phyloP scores from a whole-genome alignment of 2,888 invertebrate species.

The Sycophila texana region DNA sequence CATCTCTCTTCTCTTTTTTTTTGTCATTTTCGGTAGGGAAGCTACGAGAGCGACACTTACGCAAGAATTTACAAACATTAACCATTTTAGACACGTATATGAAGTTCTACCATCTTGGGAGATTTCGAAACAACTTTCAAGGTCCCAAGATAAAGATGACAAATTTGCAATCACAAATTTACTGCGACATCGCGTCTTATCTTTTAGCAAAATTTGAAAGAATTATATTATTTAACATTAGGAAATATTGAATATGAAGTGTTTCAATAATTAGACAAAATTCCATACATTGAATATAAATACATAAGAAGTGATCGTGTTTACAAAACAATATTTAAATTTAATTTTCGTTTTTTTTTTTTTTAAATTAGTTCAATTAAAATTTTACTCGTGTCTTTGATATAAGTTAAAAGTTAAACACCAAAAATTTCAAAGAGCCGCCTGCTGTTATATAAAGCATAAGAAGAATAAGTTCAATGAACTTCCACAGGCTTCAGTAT shows the following conservation, averaged over 20 bases:
- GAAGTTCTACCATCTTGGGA: background rate
- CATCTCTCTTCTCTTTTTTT: background rate
- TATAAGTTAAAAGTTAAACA: background rate
- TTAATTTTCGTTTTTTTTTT: background rate
- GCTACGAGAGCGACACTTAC: background rate
- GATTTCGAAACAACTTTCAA: slow-evolving; percentile 27
- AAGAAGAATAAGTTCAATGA: background rate
- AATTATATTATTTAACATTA: background rate
- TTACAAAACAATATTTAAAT: background rate
- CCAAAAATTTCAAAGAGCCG: slow-evolving; percentile 23
- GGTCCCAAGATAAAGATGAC: slow-evolving; percentile 30
- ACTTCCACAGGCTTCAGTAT: background rate
- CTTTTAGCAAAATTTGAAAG: background rate
- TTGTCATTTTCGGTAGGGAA: background rate
- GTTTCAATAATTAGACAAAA: too few species aligned
- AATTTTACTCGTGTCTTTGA: background rate
- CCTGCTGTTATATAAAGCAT: background rate
- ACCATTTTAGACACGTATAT: slow-evolving; percentile 16
- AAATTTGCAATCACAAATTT: slow-evolving; percentile 37
- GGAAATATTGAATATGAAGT: too few species aligned
- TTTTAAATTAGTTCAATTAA: background rate
- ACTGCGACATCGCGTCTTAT: slow-evolving; percentile 20
- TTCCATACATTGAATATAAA: too few species aligned
- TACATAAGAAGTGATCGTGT: too few species aligned
- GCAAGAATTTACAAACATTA: slow-evolving; percentile 18